Evolutionary conservation across 2,888 invertebrate genomes (phyloP), one percentile per base, ranked within the genome.

Genomic region (Galeruca laticollis): DNA sequence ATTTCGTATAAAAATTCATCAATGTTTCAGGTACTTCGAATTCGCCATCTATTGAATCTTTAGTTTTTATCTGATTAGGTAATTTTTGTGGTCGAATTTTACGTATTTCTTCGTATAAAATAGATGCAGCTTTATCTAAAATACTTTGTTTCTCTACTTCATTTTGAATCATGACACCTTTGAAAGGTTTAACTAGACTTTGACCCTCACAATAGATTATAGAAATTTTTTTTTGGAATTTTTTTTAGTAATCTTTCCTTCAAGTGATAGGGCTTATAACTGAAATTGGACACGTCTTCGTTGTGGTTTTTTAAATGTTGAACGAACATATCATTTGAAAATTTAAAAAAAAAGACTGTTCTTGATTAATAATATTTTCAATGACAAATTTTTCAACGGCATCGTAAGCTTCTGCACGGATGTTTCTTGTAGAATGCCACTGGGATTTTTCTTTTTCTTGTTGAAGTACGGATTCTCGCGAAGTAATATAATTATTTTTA

Each of bases 11-110:
- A 59, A 69, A 64, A 11, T 69, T 13, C 18, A 9, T 13, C 11
- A 52, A 54, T 35, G n/a, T 3, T 56, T 47, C 21, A 11, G 64
- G 49, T 8, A 59, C 18, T 15, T 40, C 18, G n/a, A 10, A 47
- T 60, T 64, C 69, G 15, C 69, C 69, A 15, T 40, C 31, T 26
- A 31, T 35, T 40, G 63, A 35, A 31, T 69, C 37, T 26, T 52
- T 13, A 15, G 31, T 51, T 33, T 26, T 15, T 20, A 62, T 33
- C 5, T 62, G 26, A 20, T 62, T 9, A 13, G 52, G 62, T 15
- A 62, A 52, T 18, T 62, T 62, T 13, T 62, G n/a, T 13, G 8
- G 49, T 33, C 51, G 33, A 11, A 52, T 18, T 20, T 62, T 15
- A 49, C 21, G 51, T 13, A 62, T 21, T 21, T 26, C 8, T 51